Percentiles rank a stretch among this genome's conserved stretches.
These are phyloP conservation scores for Toxotes lorentzi DNA, from an alignment of 2,797 vertebrate species.

Conservation along the genomic window DNA sequence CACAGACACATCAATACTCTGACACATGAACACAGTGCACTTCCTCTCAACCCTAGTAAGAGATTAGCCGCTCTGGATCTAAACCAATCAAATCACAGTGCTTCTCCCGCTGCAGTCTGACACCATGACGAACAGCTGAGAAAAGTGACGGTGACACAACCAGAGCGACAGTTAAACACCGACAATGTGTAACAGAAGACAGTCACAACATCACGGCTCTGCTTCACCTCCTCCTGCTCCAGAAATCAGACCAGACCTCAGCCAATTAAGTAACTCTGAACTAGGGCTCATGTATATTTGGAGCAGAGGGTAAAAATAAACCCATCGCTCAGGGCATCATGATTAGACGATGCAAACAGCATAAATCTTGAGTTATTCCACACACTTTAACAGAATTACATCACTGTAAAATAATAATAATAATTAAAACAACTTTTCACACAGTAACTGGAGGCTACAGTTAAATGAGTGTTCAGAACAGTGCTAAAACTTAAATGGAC, in stretches of 20 bases:
- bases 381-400: background rate
- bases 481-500: background rate
- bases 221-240: conserved; percentile 16
- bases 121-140: conserved; percentile 39
- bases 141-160: conserved; percentile 42
- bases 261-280: conserved; percentile 65
- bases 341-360: conserved; percentile 33
- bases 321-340: conserved; percentile 15
- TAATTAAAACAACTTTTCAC: background rate
- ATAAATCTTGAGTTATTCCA: background rate
- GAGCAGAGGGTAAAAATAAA: conserved; percentile 73
- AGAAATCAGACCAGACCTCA: conserved; percentile 69
- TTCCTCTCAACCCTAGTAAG: conserved; percentile 16
- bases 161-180: background rate
- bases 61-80: conserved; percentile 17
- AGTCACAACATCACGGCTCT: conserved; percentile 34
- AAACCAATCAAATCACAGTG: conserved; percentile 30
- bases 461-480: background rate
- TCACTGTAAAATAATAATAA: background rate
- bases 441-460: background rate
- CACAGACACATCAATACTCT: conserved; percentile 22
- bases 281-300: conserved; percentile 62
- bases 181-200: conserved; percentile 41
- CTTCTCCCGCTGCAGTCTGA: conserved; percentile 8
- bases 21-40: conserved; percentile 19